Evolutionary conservation across 2,797 vertebrate genomes (phyloP).

Genomic region (Lagocephalus sceleratus): DNA sequence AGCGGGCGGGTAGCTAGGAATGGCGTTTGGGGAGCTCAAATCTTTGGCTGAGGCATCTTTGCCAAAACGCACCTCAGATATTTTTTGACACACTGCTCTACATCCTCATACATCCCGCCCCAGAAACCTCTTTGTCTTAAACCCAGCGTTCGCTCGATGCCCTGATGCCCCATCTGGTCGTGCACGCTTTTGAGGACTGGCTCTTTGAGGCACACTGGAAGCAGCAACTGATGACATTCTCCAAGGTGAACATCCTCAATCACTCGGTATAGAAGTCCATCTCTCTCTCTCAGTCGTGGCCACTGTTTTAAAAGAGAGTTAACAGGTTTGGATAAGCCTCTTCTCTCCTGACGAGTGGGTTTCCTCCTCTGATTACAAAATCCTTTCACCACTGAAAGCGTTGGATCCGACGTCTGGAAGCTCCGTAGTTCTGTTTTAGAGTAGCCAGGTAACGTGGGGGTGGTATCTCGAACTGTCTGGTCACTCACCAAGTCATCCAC

Average conservation of each 20-base stretch:
- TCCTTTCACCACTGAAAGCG: neutral
- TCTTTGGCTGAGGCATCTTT: neutral
- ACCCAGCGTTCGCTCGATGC: neutral
- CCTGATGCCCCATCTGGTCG: conserved; percentile 1
- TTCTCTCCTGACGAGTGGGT: neutral
- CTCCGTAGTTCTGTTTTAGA: conserved; percentile 5
- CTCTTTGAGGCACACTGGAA: neutral
- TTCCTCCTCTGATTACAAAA: neutral
- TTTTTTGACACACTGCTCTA: neutral
- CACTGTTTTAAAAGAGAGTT: conserved; percentile 10
- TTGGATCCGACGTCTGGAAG: neutral
- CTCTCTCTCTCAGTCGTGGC: neutral
- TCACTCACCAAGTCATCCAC: too few relatives aligned
- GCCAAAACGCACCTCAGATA: neutral
- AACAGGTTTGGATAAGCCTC: neutral
- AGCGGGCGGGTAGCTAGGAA: neutral
- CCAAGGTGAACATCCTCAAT: neutral
- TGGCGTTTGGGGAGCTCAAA: neutral
- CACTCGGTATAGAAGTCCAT: neutral
- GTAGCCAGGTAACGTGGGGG: conserved; percentile 19
- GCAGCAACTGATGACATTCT: neutral
- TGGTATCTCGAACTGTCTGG: neutral
- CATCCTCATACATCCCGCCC: neutral
- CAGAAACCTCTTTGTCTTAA: neutral
- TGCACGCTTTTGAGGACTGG: neutral